A percentile compares a stretch with the other conserved stretches of the same genome.
These are phyloP conservation scores for Rousettus leschenaultii DNA, from an alignment of 2,113 vertebrate species.

Conservation along the genomic window DNA sequence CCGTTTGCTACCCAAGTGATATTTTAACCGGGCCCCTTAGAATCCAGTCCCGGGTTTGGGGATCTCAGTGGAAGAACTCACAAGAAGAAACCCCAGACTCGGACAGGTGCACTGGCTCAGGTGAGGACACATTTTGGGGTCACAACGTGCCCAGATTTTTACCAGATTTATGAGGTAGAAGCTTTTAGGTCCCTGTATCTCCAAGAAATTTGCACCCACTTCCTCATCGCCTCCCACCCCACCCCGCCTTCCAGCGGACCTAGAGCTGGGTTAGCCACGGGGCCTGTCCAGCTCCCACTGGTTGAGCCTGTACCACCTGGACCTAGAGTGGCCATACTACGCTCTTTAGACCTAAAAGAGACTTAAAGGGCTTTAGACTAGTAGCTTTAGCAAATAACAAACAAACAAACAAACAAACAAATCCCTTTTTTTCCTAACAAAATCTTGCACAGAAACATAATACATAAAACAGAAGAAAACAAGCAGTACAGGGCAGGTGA, in stretches of 20 bases:
- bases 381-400: neutral
- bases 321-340: neutral
- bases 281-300: neutral
- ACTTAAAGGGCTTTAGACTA: neutral
- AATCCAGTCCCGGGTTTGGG: neutral
- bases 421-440: neutral
- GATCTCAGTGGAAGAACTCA: neutral
- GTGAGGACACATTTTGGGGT: neutral
- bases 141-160: neutral
- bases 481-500: no score
- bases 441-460: neutral
- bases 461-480: neutral
- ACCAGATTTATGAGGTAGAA: neutral
- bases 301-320: neutral
- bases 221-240: fast-evolving
- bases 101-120: neutral
- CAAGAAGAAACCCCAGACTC: neutral
- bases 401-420: neutral
- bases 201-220: neutral
- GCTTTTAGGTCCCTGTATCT: neutral
- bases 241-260: neutral
- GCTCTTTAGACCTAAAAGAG: neutral
- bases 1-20: no score
- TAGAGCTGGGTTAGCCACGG: no score
- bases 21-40: neutral